A percentile compares a stretch with the other conserved stretches of the same genome.
Conservation (phyloP, 1,140 invertebrate genomes). For the Drosophila malerkotliana region DNA sequence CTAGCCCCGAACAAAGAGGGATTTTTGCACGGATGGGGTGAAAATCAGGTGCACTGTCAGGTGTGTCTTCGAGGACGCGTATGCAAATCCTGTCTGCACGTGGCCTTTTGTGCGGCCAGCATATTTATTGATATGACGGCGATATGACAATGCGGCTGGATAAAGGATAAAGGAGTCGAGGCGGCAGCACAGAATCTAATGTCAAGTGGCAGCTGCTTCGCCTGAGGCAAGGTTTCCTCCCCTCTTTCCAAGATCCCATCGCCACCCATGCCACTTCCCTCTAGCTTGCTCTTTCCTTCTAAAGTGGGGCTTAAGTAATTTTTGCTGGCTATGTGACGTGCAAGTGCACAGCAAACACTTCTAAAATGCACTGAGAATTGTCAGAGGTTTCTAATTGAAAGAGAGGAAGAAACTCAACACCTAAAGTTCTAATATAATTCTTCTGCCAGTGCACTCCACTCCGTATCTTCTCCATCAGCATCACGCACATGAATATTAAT, state of each 20-base stretch:
- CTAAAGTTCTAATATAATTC: not conserved
- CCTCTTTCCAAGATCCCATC: constrained; percentile 56
- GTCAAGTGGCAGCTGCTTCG: constrained; percentile 39
- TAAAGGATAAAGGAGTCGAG: not conserved
- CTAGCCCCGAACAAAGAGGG: constrained; percentile 58
- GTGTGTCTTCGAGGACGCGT: not conserved
- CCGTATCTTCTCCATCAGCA: constrained; percentile 49
- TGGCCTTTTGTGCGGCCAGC: constrained; percentile 68
- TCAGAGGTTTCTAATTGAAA: too few relatives aligned
- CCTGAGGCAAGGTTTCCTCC: constrained; percentile 10
- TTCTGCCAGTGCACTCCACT: not conserved
- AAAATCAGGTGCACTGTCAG: constrained; percentile 28
- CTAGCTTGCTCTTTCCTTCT: constrained; percentile 3
- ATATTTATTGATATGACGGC: constrained; percentile 81
- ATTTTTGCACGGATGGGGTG: constrained; percentile 1
- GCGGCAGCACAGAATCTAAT: constrained; percentile 14
- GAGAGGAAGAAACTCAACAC: too few relatives aligned
- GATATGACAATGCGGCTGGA: constrained; percentile 67
- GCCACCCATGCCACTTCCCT: not conserved
- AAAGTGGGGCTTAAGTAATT: constrained; percentile 69
- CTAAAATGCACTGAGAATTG: constrained; percentile 1
- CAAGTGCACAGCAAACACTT: constrained; percentile 74
- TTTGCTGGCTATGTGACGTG: constrained; percentile 68
- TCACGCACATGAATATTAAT: constrained; percentile 76
- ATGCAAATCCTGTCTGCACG: constrained; percentile 68